Base-by-base conservation (phyloP, 2,888 invertebrate genomes). In the Pachliopta kotzebuea region DNA sequence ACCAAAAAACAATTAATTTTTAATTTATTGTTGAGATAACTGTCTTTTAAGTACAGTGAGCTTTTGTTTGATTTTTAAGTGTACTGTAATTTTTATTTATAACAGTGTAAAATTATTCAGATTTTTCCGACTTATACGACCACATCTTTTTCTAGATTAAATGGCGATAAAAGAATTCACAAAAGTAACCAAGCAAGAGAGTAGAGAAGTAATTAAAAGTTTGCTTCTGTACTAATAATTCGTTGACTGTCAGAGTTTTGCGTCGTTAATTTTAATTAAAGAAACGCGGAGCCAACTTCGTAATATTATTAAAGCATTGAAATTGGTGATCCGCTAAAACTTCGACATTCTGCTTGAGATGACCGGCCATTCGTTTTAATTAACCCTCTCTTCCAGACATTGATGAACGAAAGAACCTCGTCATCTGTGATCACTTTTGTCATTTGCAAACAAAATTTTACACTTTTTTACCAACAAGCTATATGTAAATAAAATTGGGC, bases 251-350 rank as follows among this genome's bases (percentile, higher is more conserved):
- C 88, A 88, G 88, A 91, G 86, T 91, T 91, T 90, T 83, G 83
- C 88, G 87, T 90, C 90, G 90, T 91, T 91, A 90, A 91, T 91
- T 91, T 91, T 90, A 90, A 91, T 91, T 91, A 90, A 91, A 91
- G 91, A 89, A 91, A 89, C 85, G 88, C 84, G 81, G 83, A 80
- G 82, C 81, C 71, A 80, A 87, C 86, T 89, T 89, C 85, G 89
- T 89, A 86, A 90, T 88, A 87, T 88, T 90, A 90, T 90, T 91
- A 90, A 88, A 89, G 85, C 88, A 90, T 90, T 89, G 85, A 86
- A 88, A 88, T 87, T 86, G 88, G 88, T 88, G 90, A 91, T 90
- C 90, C 87, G 85, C 87, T 88, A 88, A 37, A 90, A 91, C 83
- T 91, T 90, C 86, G 87, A 87, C 86, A 83, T 85, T 85, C 80